Evolutionary conservation across 2,888 invertebrate species (phyloP), one percentile per base, ranked within the genome.

Genomic region (Heteromyza rotundicornis): DNA sequence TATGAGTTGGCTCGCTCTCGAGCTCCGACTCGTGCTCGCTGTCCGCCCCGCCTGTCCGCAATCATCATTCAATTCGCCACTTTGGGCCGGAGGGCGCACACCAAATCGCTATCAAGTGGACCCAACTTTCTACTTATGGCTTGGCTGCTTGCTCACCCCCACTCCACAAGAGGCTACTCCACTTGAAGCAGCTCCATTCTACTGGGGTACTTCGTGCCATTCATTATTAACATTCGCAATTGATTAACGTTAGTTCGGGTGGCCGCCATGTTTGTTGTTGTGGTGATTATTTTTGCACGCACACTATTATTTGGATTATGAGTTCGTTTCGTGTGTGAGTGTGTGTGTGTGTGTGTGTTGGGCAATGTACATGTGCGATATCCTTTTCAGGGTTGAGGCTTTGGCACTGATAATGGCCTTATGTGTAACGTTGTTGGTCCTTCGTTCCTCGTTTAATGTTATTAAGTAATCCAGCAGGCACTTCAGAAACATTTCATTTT

Each of bases 141-240:
- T n/a, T n/a, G n/a, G n/a, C n/a, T n/a, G n/a, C n/a, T n/a, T n/a
- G n/a, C n/a, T n/a, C n/a, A n/a, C n/a, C n/a, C n/a, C n/a, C n/a
- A n/a, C n/a, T n/a, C n/a, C n/a, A n/a, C n/a, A n/a, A n/a, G n/a
- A n/a, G n/a, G n/a, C n/a, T n/a, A n/a, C n/a, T n/a, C n/a, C n/a
- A 50, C 16, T 50, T 12, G 3, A 8, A 19, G 50, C 12, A 20
- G 20, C 12, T 50, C 20, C 12, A 50, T 20, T 50, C n/a, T n/a
- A n/a, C n/a, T n/a, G n/a, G n/a, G n/a, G n/a, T n/a, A n/a, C n/a
- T 50, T 51, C n/a, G 40, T 40, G 40, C 10, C 47, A 19, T 74
- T 74, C 70, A 74, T 75, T 75, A 71, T 74, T 71, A 74, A 74
- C 73, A 73, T 73, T 74, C 74, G 73, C 75, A 73, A 74, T 76